Evolutionary conservation across 2,797 vertebrate species (phyloP).

Genomic region (Australoheros facetus): DNA sequence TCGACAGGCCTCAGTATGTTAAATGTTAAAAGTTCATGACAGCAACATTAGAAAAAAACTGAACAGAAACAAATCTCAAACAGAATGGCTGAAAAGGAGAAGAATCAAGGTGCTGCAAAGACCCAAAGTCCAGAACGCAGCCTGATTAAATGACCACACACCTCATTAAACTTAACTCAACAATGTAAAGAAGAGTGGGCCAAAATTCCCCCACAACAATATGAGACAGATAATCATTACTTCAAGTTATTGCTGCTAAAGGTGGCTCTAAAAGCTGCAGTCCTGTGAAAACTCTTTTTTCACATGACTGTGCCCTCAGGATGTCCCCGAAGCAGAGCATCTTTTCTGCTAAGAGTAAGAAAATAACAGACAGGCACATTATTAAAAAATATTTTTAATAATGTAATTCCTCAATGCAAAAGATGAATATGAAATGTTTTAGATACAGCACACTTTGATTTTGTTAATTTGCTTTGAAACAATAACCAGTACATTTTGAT

Average conservation of each 20-base stretch:
- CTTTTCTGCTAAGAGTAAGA: neutral
- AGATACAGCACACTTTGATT: conserved; percentile 25
- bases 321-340: neutral
- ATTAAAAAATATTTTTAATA: conserved; percentile 32
- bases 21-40: too few relatives aligned
- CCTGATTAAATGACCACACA: too few relatives aligned
- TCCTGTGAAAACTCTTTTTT: neutral
- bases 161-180: neutral
- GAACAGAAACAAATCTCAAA: too few relatives aligned
- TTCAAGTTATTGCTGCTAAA: neutral
- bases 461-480: conserved; percentile 33
- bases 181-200: neutral
- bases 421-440: conserved; percentile 26
- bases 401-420: conserved; percentile 18
- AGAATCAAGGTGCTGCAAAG: too few relatives aligned
- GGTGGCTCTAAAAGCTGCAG: neutral
- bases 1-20: too few relatives aligned
- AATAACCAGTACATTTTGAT: neutral
- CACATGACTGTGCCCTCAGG: neutral
- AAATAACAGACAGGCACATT: neutral
- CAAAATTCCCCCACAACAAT: neutral
- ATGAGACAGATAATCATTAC: neutral
- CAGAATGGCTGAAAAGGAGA: too few relatives aligned
- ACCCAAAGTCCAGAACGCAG: too few relatives aligned
- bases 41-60: too few relatives aligned